Percentiles rank a stretch among this genome's conserved stretches.
Evolutionary conservation across 2,797 vertebrate species (phyloP).

Genomic region (Anabacerthia variegaticeps): DNA sequence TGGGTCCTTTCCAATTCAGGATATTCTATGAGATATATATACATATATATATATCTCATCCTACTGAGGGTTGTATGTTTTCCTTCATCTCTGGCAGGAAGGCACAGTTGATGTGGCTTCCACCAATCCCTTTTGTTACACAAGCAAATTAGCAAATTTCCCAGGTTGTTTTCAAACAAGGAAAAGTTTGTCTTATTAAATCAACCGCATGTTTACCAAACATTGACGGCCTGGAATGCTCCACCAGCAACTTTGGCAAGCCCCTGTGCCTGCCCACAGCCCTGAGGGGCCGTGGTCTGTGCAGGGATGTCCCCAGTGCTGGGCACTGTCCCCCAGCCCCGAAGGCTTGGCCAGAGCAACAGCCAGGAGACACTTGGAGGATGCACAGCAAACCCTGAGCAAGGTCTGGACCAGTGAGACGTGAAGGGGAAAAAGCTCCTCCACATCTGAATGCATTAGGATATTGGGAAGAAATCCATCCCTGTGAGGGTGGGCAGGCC

Average conservation of each 20-base stretch:
- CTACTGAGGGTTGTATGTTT: background rate
- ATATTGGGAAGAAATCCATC: background rate
- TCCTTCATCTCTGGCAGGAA: background rate
- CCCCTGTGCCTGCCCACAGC: background rate
- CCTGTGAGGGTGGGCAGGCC: background rate
- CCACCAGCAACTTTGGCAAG: background rate
- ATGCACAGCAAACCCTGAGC: background rate
- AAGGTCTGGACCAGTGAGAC: background rate
- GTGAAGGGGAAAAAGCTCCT: background rate
- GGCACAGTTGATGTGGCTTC: background rate
- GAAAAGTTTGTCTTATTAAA: background rate
- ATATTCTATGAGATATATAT: background rate
- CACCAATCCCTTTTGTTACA: background rate
- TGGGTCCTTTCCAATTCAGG: background rate
- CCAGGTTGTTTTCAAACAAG: background rate
- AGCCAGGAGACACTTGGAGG: background rate
- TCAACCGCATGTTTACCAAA: background rate
- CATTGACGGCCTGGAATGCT: background rate
- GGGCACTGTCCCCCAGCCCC: background rate
- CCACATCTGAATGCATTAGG: accelerated
- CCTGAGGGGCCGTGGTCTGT: accelerated
- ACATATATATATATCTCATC: background rate
- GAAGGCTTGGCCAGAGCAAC: background rate
- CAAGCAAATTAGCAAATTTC: background rate
- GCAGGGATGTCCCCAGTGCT: background rate